Base-by-base conservation (phyloP, 1,140 invertebrate genomes). In the Battus philenor region DNA sequence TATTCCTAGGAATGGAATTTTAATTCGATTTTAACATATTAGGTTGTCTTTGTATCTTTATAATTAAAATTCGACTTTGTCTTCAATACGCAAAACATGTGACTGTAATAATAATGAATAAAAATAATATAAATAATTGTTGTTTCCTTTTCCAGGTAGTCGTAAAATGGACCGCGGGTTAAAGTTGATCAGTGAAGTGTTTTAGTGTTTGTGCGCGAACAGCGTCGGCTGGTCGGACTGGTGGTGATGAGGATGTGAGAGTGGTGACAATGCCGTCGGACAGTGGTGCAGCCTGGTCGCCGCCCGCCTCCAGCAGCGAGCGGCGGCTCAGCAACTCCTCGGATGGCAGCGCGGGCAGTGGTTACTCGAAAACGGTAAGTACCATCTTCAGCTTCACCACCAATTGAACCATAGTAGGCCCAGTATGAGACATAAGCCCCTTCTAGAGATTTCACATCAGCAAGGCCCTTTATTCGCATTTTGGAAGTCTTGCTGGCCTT, bases 361-460 rank as follows among this genome's bases (percentile, higher is more conserved):
- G 83, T 17, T 85, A 87, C 47, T 85, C 82, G 45, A 86, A 86
- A 69, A 71, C 85, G 63, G 85, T 87, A 65, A 86, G 83, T 78
- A 44, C 17, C 26, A 16, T 17, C 11, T 5, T 15, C 30, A 38
- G 32, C 26, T 9, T 27, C 27, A 29, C 12, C 9, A 29, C 12
- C 27, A 10, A n/a, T n/a, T n/a, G n/a, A n/a, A n/a, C n/a, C n/a
- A n/a, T n/a, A n/a, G n/a, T n/a, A n/a, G n/a, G n/a, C n/a, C n/a
- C n/a, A n/a, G n/a, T n/a, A n/a, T n/a, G n/a, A n/a, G n/a, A n/a
- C n/a, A n/a, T n/a, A n/a, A n/a, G n/a, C n/a, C n/a, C n/a, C n/a
- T n/a, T n/a, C n/a, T n/a, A n/a, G n/a, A n/a, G n/a, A n/a, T n/a
- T n/a, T n/a, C n/a, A n/a, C n/a, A n/a, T n/a, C n/a, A n/a, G n/a